These are phyloP conservation scores for Dryadula phaetusa DNA, from an alignment of 2,888 invertebrate genomes.

Conservation along the genomic window DNA sequence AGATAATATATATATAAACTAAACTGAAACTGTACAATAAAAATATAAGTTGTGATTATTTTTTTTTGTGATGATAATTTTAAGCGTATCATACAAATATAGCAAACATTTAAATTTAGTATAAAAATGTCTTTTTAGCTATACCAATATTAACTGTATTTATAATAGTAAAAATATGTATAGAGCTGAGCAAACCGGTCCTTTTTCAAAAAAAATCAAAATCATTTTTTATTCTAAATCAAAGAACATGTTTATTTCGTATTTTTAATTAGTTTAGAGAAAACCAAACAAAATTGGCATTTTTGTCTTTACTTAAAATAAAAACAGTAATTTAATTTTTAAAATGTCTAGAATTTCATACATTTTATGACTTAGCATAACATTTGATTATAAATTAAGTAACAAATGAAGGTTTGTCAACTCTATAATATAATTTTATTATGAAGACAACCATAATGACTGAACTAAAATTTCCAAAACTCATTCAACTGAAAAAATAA, in stretches of 20 bases:
- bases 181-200: not conserved
- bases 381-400: too few species aligned
- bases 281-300: not conserved
- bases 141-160: slow-evolving; percentile 28
- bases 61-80: slow-evolving; percentile 33
- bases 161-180: slow-evolving; percentile 16
- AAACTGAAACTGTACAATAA: slow-evolving; percentile 17
- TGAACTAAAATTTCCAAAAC: slow-evolving; percentile 29
- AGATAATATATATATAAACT: slow-evolving; percentile 4
- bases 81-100: slow-evolving; percentile 26
- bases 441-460: not conserved
- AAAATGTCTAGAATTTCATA: too few species aligned
- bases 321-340: not conserved
- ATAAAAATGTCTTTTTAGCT: slow-evolving; percentile 27
- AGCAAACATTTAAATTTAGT: slow-evolving; percentile 8
- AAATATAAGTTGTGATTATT: slow-evolving; percentile 23
- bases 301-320: not conserved
- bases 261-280: not conserved
- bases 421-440: slow-evolving; percentile 4
- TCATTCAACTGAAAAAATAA: slow-evolving; percentile 49
- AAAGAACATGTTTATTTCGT: not conserved
- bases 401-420: not conserved
- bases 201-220: too few species aligned
- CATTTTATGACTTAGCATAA: too few species aligned
- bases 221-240: too few species aligned